Evolutionary conservation across 2,797 vertebrate species (phyloP), one percentile per base, ranked within the genome.

Genomic region (Sylvilagus floridanus): DNA sequence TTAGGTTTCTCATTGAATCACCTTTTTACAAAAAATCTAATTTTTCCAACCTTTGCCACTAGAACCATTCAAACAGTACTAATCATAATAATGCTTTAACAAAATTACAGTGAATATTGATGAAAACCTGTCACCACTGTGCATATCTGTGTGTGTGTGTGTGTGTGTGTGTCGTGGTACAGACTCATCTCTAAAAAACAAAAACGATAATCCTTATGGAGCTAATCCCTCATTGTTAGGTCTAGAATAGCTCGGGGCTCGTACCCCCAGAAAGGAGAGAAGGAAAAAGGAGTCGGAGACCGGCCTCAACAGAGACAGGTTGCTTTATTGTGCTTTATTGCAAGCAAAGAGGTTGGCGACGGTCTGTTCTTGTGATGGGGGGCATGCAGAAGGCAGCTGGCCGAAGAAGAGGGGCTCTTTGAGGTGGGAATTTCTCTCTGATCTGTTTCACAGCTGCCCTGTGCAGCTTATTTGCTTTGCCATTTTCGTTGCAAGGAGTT

Each of bases 131-230:
- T 71, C 50, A 75, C 21, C 21, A 17, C n/a, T 42, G 21, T 57
- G 35, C 35, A 7, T 71, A 35, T 71, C 32, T 72, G 37, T 47
- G 71, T 72, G 35, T 72, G 60, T 62, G 60, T 62, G 60, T 62
- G 54, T 57, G 42, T 66, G 85, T 76, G 14, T 75, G 7, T 72
- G 22, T 47, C 17, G 22, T 32, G 24, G 16, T 30, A 54, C 16
- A 77, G 62, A 77, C n/a, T n/a, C 66, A 30, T 16, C 73, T 88
- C 62, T 88, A 68, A 68, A 87, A 87, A 63, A 22, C 47, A 87
- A 50, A 79, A 79, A 60, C 19, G 22, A 78, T 24, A 88, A 42
- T 69, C 32, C 12, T 68, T 78, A 69, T 24, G 52, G 28, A 69
- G 19, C 50, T 60, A 35, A 77, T 76, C 8, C 28, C 78, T 68